Evolutionary conservation across 2,888 invertebrate genomes (phyloP).

Genomic region (Himalopsyche anomala): DNA sequence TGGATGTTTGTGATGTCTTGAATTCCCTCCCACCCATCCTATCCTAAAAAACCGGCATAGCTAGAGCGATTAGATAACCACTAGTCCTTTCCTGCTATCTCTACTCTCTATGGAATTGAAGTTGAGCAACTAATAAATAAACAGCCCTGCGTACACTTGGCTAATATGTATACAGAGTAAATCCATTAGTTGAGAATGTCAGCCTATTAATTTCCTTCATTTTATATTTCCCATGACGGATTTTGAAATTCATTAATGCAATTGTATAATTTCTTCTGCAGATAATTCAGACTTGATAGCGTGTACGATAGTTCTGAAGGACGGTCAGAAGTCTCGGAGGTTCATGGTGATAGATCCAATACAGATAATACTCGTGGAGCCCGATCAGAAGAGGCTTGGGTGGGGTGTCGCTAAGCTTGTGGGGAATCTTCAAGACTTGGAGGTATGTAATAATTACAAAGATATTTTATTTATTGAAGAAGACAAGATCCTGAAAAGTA

Average conservation of each 20-base stretch:
- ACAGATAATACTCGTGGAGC: slow-evolving; percentile 97
- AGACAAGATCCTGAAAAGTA: no score
- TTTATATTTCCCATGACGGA: no score
- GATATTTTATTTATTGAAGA: no score
- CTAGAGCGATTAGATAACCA: no score
- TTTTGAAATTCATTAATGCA: no score
- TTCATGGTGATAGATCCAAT: slow-evolving; percentile 97
- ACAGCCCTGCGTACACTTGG: no score
- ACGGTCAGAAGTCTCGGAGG: slow-evolving; percentile 92
- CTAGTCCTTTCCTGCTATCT: no score
- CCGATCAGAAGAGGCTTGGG: slow-evolving; percentile 94
- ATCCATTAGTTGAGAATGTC: background rate
- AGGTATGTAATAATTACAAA: slow-evolving; percentile 74
- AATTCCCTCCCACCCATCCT: no score
- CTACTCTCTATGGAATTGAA: no score
- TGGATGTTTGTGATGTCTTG: no score
- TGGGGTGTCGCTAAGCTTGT: slow-evolving; percentile 99
- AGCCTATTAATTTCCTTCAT: slow-evolving; percentile 41
- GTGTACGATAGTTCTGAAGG: slow-evolving; percentile 94
- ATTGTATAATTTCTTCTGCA: slow-evolving; percentile 72
- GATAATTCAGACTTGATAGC: slow-evolving; percentile 98
- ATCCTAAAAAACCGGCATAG: no score
- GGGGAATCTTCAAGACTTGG: slow-evolving; percentile 96
- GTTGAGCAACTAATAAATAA: no score
- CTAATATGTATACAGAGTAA: background rate